Evolutionary conservation across 2,888 invertebrate species (phyloP), one percentile per base, ranked within the genome.

Genomic region (Eilema griseolum): DNA sequence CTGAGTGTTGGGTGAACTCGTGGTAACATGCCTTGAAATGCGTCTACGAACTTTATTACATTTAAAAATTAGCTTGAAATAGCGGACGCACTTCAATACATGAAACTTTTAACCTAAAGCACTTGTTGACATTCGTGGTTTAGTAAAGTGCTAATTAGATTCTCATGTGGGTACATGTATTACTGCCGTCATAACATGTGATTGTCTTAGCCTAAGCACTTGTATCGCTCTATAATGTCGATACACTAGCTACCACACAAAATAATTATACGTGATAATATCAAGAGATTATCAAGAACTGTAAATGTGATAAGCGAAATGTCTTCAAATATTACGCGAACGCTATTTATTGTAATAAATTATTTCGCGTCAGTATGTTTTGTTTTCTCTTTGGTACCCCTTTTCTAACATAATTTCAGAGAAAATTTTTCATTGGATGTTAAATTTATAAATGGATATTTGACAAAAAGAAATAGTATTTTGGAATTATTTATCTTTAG

Each of bases 1-100:
- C 72, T 11, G 12, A 62, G 71, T 61, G 70, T 75, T 81, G 81
- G 81, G 81, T 81, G 81, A 70, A 81, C 81, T 81, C 79, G n/a
- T 66, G 26, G 16, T 1, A 5, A n/a, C 28, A 41, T 64, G 26
- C 26, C 37, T 71, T 70, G n/a, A 57, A 69, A 66, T 69, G 64
- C 60, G 33, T 56, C 20, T 2, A 63, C 33, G 56, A 31, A 59
- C 3, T 28, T 33, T 16, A 26, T 62, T 12, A 12, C 2, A 62
- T 23, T 31, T 61, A 68, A 33, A 23, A 31, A 52, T 63, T 23
- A 31, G 23, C 61, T 69, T 69, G 46, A 65, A 68, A 66, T 71
- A 10, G 41, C 41, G n/a, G n/a, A 59, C 52, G 59, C 60, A 67
- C 12, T 63, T 56, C 33, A 46, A 66, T 16, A 14, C 24, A 66